Evolutionary conservation across 2,888 invertebrate species (phyloP).

Genomic region (Portevinia maculata): DNA sequence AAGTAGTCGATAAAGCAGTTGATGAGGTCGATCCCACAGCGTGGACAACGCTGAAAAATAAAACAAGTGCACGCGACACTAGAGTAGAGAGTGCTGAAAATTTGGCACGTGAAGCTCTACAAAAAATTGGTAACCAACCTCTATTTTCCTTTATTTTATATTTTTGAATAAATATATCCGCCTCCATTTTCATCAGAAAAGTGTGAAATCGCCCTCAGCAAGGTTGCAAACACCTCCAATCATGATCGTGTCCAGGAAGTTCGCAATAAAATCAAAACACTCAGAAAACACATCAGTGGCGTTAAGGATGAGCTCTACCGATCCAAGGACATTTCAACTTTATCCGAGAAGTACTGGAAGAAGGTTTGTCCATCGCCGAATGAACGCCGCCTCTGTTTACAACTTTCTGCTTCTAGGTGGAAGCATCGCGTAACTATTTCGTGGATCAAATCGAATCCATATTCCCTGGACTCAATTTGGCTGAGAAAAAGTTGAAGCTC

Average conservation of each 20-base stretch:
- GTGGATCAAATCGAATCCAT: slow-evolving; percentile 87
- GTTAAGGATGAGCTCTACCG: slow-evolving; percentile 85
- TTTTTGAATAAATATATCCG: no score
- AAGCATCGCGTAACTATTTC: slow-evolving; percentile 85
- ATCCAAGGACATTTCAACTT: slow-evolving; percentile 84
- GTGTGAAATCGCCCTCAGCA: slow-evolving; percentile 80
- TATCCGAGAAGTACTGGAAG: slow-evolving; percentile 92
- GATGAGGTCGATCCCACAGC: slow-evolving; percentile 85
- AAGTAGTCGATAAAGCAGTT: slow-evolving; percentile 85
- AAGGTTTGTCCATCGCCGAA: slow-evolving; percentile 84
- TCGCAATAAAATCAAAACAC: slow-evolving; percentile 84
- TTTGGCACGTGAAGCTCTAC: slow-evolving; percentile 85
- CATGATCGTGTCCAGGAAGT: slow-evolving; percentile 84
- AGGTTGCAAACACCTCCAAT: slow-evolving; percentile 78
- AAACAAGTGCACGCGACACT: slow-evolving; percentile 85
- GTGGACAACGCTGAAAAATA: slow-evolving; percentile 85
- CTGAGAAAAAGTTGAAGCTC: slow-evolving; percentile 86
- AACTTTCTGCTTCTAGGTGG: slow-evolving; percentile 77
- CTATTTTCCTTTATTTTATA: not conserved
- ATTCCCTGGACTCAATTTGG: slow-evolving; percentile 88
- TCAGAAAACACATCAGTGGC: slow-evolving; percentile 85
- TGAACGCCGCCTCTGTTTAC: not conserved
- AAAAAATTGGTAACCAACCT: slow-evolving; percentile 83
- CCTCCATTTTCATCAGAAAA: slow-evolving; percentile 76
- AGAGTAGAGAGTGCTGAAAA: slow-evolving; percentile 85